A percentile compares a stretch with the other conserved stretches of the same genome.
phyloP scores from a whole-genome alignment of 2,797 vertebrate genomes.

The Tiaroga cobitis region DNA sequence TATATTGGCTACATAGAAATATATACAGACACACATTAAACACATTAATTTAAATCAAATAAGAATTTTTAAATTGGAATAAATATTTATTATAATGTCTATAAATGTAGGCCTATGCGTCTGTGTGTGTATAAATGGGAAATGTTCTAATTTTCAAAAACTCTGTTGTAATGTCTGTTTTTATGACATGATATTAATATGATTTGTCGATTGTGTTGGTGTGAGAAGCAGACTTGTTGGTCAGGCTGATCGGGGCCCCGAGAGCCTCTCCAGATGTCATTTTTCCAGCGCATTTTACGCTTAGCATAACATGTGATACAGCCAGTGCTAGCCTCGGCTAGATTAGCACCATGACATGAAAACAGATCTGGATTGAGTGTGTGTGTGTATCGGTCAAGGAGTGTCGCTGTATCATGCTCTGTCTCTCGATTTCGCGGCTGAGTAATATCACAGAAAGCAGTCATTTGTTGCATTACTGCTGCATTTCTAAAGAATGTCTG shows the following conservation, averaged over 20 bases:
- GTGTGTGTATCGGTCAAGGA: constrained; percentile 36
- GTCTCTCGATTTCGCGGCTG: not conserved
- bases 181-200: not conserved
- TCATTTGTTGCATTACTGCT: constrained; percentile 19
- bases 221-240: not conserved
- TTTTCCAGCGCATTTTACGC: constrained; percentile 54
- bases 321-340: constrained; percentile 50
- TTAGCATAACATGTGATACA: constrained; percentile 55
- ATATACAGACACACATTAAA: too few species aligned
- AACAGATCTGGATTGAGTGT: constrained; percentile 39
- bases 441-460: constrained; percentile 18
- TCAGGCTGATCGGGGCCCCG: constrained; percentile 23
- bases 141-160: not conserved
- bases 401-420: constrained; percentile 18
- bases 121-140: not conserved
- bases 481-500: not conserved
- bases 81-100: not conserved
- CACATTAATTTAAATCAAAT: too few species aligned
- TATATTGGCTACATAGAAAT: too few species aligned
- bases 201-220: not conserved
- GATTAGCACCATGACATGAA: constrained; percentile 41
- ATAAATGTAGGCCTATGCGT: too few species aligned
- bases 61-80: not conserved
- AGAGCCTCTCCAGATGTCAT: constrained; percentile 45
- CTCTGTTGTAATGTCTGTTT: not conserved